A percentile compares a stretch with the other conserved stretches of the same genome.
These are phyloP conservation scores for Mormoops blainvillei DNA, from an alignment of 2,113 vertebrate genomes.

Conservation along the genomic window DNA sequence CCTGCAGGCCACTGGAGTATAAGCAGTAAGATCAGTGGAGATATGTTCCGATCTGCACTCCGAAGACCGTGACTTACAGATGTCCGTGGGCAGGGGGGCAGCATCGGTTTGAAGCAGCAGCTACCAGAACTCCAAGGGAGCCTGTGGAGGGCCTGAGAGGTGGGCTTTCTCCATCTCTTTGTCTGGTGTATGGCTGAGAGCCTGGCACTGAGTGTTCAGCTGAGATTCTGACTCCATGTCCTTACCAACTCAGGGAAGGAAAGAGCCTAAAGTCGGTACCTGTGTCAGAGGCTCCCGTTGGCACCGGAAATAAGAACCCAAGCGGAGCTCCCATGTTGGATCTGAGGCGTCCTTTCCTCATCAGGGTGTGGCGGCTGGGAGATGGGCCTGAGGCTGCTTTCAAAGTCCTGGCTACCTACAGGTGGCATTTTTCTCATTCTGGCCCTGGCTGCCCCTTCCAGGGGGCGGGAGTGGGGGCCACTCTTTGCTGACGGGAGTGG, in stretches of 20 bases:
- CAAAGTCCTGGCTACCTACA: neutral
- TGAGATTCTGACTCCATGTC: neutral
- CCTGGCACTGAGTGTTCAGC: neutral
- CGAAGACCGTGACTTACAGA: neutral
- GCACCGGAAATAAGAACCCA: neutral
- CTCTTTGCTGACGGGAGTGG: neutral
- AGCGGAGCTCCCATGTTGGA: neutral
- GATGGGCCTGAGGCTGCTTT: neutral
- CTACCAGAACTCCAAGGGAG: too few species aligned
- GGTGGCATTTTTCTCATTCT: neutral
- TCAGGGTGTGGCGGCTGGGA: neutral
- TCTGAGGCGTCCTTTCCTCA: neutral
- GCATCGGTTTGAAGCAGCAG: neutral
- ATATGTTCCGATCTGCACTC: neutral
- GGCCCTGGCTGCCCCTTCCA: neutral
- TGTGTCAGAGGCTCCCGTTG: neutral
- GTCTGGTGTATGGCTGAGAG: neutral
- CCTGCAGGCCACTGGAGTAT: neutral
- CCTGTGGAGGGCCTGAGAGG: rapidly evolving
- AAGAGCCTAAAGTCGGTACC: neutral
- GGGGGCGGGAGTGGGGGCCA: rapidly evolving
- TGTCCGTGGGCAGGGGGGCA: neutral
- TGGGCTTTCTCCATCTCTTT: neutral
- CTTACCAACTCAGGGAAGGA: neutral
- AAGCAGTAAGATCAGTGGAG: neutral